Evolutionary conservation across 2,113 vertebrate genomes (phyloP).

Genomic region (Pleuronectes platessa): DNA sequence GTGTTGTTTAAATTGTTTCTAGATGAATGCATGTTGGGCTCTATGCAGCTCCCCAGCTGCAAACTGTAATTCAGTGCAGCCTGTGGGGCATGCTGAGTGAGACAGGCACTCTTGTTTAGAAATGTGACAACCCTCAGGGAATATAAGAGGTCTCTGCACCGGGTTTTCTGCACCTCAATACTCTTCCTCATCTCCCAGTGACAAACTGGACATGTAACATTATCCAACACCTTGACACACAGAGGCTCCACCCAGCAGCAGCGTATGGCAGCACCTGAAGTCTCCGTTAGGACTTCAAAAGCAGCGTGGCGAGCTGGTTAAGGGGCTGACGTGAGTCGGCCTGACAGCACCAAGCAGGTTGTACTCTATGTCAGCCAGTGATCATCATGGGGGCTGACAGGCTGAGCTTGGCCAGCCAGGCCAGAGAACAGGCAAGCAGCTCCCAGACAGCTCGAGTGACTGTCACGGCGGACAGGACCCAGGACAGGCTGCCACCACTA

Average conservation of each 20-base stretch:
- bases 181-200: constrained; percentile 12
- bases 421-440: constrained; percentile 68
- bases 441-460: constrained; percentile 57
- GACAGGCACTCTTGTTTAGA: neutral
- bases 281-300: constrained; percentile 64
- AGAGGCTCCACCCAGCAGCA: constrained; percentile 39
- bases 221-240: constrained; percentile 30
- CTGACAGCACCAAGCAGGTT: constrained; percentile 80
- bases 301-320: constrained; percentile 65
- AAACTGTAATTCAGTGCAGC: constrained; percentile 9
- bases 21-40: constrained; percentile 4
- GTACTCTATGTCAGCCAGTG: constrained; percentile 72
- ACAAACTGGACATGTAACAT: constrained; percentile 42
- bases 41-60: constrained; percentile 4
- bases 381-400: constrained; percentile 78
- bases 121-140: constrained; percentile 16
- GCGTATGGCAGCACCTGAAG: constrained; percentile 46
- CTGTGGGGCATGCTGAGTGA: constrained; percentile 17
- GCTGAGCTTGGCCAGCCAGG: constrained; percentile 66
- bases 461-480: constrained; percentile 58
- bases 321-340: constrained; percentile 69
- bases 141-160: constrained; percentile 32
- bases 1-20: neutral
- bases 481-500: constrained; percentile 60
- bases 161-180: constrained; percentile 17